Base-by-base conservation (phyloP, 2,113 vertebrate species). In the Labrus mixtus region DNA sequence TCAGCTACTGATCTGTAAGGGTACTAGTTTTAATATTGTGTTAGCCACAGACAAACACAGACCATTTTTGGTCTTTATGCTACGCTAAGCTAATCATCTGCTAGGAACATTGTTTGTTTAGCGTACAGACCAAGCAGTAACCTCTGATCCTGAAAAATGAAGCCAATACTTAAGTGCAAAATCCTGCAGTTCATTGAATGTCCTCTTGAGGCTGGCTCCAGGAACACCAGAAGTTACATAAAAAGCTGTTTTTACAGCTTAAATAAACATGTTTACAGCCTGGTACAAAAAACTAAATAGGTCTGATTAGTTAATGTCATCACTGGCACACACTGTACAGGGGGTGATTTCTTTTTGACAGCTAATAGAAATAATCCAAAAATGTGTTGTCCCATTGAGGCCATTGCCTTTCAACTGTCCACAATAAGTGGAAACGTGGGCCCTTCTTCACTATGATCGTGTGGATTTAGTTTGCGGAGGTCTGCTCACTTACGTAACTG, bases 401-500 rank as follows among this genome's bases (percentile, higher is more conserved):
- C 13, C 17, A 57, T 61, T 20, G 37, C 15, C 36, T 6, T 55
- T 13, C 15, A 60, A 16, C 53, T 68, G 33, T 63, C 37, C 39
- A 46, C 41, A 39, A 54, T 64, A 53, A 64, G 53, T 66, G 25
- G n/a, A 68, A 66, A 61, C 6, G 13, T 48, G 17, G 70, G 17
- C 25, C 23, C 7, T 53, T 37, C 17, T 53, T 50, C 37, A 51
- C 67, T 64, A 68, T 76, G 53, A 72, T 75, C 65, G 39, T 66
- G 45, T 61, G 69, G 73, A 85, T 68, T 33, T 71, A 65, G 63
- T 69, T 80, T 73, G 68, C 17, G 86, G 88, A 85, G 87, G 83
- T 91, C 85, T 87, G 78, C 72, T 88, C 60, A 66, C 54, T 46
- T 83, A 76, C 71, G 60, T 72, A 79, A 70, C 73, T 73, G 56